Evolutionary conservation across 2,113 vertebrate genomes (phyloP).

Genomic region (Cyphomyrus plagiostoma): DNA sequence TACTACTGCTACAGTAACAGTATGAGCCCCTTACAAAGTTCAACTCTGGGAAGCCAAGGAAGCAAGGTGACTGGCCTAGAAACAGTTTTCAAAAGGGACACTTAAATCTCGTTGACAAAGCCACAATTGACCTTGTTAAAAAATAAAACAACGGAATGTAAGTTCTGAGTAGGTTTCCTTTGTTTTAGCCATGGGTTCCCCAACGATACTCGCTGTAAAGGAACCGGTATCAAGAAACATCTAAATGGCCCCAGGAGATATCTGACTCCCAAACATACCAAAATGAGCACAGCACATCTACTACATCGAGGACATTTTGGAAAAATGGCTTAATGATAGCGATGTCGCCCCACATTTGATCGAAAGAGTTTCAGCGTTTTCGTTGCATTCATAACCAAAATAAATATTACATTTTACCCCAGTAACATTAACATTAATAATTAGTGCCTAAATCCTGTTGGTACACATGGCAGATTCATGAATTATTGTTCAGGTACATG

Average conservation of each 20-base stretch:
- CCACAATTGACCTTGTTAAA: background rate
- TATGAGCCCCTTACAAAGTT: background rate
- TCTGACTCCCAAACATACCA: background rate
- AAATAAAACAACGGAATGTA: background rate
- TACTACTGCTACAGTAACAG: background rate
- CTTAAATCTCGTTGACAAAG: background rate
- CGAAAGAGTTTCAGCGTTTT: background rate
- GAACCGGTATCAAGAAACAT: background rate
- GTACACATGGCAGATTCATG: background rate
- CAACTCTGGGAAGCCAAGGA: background rate
- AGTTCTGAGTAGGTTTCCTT: background rate
- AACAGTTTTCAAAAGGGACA: background rate
- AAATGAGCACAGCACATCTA: background rate
- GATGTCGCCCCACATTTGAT: background rate
- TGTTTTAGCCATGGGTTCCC: background rate
- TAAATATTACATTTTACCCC: slow-evolving; percentile 14
- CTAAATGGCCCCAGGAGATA: background rate
- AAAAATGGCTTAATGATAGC: background rate
- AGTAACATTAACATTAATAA: background rate
- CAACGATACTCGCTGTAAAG: background rate
- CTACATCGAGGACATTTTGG: background rate
- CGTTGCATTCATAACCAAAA: background rate
- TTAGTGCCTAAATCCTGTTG: background rate
- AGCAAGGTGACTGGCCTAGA: background rate
- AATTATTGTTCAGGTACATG: background rate